Percentiles rank a stretch among this genome's conserved stretches.
Evolutionary conservation across 2,797 vertebrate genomes (phyloP).

Genomic region (Falco rusticolus): DNA sequence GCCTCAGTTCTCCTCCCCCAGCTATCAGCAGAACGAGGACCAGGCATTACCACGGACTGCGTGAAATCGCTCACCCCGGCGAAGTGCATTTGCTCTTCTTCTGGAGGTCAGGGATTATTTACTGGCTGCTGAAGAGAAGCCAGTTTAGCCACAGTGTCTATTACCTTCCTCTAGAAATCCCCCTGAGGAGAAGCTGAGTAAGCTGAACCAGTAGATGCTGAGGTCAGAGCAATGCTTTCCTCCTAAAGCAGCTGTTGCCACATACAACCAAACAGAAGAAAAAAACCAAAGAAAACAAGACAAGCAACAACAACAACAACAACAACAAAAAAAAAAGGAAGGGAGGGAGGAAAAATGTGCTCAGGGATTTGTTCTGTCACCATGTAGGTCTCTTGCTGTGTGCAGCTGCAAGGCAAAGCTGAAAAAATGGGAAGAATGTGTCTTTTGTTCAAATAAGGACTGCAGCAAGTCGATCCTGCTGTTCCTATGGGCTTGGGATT

Average conservation of each 20-base stretch:
- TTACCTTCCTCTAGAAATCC: constrained; percentile 55
- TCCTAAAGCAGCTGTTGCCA: not conserved
- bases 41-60: not conserved
- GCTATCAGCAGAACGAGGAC: not conserved
- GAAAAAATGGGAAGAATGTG: not conserved
- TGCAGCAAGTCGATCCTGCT: fast-evolving
- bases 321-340: not conserved
- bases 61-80: not conserved
- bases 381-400: not conserved
- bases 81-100: not conserved
- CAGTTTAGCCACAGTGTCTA: not conserved
- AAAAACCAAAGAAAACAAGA: not conserved
- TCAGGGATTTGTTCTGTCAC: not conserved
- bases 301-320: not conserved
- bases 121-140: constrained; percentile 31
- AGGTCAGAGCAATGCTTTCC: not conserved
- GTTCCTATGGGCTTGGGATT: not conserved
- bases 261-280: not conserved
- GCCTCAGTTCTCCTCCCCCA: not conserved
- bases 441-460: not conserved
- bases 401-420: not conserved
- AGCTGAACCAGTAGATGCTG: not conserved
- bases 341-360: not conserved
- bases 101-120: constrained; percentile 6
- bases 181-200: constrained; percentile 40